A percentile compares a stretch with the other conserved stretches of the same genome.
Evolutionary conservation across 2,113 vertebrate genomes (phyloP).

Genomic region (Pantherophis guttatus): DNA sequence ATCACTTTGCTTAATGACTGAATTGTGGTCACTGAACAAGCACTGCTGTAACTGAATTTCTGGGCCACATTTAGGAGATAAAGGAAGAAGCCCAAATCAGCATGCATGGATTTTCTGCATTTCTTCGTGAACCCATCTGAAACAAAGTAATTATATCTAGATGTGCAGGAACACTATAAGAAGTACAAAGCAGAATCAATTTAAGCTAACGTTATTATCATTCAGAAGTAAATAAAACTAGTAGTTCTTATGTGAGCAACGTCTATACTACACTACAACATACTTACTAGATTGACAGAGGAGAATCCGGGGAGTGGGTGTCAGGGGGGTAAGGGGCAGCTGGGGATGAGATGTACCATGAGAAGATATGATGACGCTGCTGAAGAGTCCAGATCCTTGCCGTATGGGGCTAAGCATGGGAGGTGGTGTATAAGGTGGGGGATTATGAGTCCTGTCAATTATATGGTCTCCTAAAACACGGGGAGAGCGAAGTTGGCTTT

Average conservation of each 20-base stretch:
- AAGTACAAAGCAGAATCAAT: neutral
- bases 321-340: constrained; percentile 75
- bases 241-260: fast-evolving
- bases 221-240: neutral
- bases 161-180: neutral
- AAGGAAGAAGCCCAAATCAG: neutral
- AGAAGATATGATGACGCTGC: constrained; percentile 69
- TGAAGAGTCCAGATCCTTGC: constrained; percentile 87
- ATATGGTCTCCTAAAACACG: constrained; percentile 71
- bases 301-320: constrained; percentile 73
- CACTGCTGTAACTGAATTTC: neutral
- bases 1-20: neutral
- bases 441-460: constrained; percentile 66
- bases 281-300: constrained; percentile 80
- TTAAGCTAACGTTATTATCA: neutral
- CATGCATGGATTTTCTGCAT: neutral
- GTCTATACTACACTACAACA: neutral
- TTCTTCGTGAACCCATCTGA: neutral
- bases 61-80: neutral
- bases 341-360: constrained; percentile 60
- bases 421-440: constrained; percentile 80
- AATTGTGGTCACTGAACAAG: neutral
- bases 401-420: constrained; percentile 86
- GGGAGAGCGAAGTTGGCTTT: constrained; percentile 83
- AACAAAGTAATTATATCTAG: neutral